A percentile compares a stretch with the other conserved stretches of the same genome.
Evolutionary conservation across 2,888 invertebrate species (phyloP).

Genomic region (Drosophila melanosoma): DNA sequence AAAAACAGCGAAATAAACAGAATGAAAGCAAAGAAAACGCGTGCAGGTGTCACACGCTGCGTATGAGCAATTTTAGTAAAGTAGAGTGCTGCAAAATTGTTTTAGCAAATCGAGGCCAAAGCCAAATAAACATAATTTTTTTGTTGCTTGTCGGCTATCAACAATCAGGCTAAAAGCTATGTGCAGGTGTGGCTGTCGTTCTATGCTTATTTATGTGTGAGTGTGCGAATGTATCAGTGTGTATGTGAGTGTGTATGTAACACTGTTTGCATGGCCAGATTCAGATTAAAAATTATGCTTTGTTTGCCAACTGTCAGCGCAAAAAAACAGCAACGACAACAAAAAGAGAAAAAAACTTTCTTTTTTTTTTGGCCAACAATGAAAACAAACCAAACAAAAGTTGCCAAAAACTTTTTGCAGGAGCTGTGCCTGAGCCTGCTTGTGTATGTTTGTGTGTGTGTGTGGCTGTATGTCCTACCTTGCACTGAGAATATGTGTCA

Average conservation of each 20-base stretch:
- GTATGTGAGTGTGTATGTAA: slow-evolving; percentile 73
- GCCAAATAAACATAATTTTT: slow-evolving; percentile 70
- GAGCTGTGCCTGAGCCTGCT: not conserved
- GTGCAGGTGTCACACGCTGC: slow-evolving; percentile 42
- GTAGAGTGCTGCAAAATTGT: slow-evolving; percentile 42
- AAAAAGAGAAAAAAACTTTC: slow-evolving; percentile 38
- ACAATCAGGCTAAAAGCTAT: slow-evolving; percentile 76
- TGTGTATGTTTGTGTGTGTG: slow-evolving; percentile 7
- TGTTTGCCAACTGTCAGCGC: slow-evolving; percentile 80
- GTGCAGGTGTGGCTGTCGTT: slow-evolving; percentile 56
- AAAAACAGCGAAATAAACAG: not conserved
- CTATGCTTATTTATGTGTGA: slow-evolving; percentile 19
- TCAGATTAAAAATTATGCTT: slow-evolving; percentile 79
- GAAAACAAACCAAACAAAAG: slow-evolving; percentile 75
- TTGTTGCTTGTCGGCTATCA: slow-evolving; percentile 44
- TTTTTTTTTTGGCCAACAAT: slow-evolving; percentile 60
- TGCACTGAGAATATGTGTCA: slow-evolving; percentile 71
- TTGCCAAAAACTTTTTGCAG: slow-evolving; percentile 53
- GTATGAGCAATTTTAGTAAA: slow-evolving; percentile 59
- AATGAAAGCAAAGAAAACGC: not conserved
- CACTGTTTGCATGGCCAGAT: slow-evolving; percentile 76
- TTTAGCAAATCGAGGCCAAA: slow-evolving; percentile 57
- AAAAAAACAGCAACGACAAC: slow-evolving; percentile 62
- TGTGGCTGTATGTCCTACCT: slow-evolving; percentile 55
- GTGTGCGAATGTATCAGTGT: slow-evolving; percentile 23